Evolutionary conservation across 1,140 invertebrate species (phyloP), one percentile per base, ranked within the genome.

Genomic region (Leptoteleia sp.): DNA sequence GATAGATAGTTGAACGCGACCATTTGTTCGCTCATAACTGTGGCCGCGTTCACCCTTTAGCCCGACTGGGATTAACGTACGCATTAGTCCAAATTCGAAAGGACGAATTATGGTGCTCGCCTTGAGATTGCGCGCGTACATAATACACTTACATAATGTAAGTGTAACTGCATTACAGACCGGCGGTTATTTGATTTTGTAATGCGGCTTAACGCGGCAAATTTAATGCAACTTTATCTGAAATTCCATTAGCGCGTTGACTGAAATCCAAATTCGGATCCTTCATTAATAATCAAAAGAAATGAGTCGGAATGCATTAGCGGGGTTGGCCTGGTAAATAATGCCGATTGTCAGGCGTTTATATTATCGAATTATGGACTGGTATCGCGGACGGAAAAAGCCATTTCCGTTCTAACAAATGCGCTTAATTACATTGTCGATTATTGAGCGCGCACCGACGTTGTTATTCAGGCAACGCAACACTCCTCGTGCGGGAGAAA

Each of bases 361-460:
- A n/a, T 48, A 42, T 61, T 62, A 72, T 55, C 57, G 52, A 64
- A 62, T n/a, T n/a, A n/a, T n/a, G n/a, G n/a, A n/a, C n/a, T n/a
- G n/a, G n/a, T n/a, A 27, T 15, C 42, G 19, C 13, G 16, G 33
- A 52, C 65, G 42, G 38, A 72, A 71, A 65, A 71, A 70, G 65
- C 43, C 16, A 43, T 62, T 76, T 4, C 33, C 37, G 29, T 3
- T 12, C 38, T 61, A 68, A 64, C 76, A 73, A 79, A 79, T 70
- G 70, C 68, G 68, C 68, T 73, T 79, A 79, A 73, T 73, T 79
- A 73, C 64, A 64, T 70, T 59, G 76, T 79, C 70, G 76, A 73
- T 73, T 73, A 73, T 64, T 70, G 62, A 48, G 52, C 54, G 38
- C 52, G 45, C 16, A 5, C 2, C 43, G 55, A 62, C 54, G 67